These are phyloP conservation scores for Zonitis immaculata DNA, from an alignment of 2,888 invertebrate genomes.

Conservation along the genomic window DNA sequence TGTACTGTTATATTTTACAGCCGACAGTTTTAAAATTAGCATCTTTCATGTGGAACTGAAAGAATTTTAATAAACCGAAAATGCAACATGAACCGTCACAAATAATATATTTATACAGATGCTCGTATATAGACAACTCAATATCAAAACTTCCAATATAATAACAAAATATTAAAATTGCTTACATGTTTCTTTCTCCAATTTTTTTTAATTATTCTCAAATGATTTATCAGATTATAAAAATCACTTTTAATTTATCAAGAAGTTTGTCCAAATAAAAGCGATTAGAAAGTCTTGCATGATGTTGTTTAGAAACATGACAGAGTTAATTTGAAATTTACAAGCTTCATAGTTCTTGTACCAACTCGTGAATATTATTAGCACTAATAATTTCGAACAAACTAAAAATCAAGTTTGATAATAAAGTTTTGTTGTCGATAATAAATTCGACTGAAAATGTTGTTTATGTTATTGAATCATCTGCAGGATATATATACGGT, in stretches of 20 bases:
- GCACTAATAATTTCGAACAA: too few relatives aligned
- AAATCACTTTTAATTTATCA: too few relatives aligned
- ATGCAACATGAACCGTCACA: not conserved
- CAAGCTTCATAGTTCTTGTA: too few relatives aligned
- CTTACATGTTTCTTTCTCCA: not conserved
- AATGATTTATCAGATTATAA: not conserved
- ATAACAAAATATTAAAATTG: not conserved
- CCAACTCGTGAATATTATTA: too few relatives aligned
- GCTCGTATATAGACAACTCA: not conserved
- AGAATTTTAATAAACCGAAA: conserved; percentile 1
- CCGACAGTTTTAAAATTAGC: not conserved
- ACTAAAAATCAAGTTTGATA: not conserved
- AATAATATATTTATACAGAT: not conserved
- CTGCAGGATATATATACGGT: too few relatives aligned
- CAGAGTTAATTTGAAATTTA: too few relatives aligned
- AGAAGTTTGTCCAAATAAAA: too few relatives aligned
- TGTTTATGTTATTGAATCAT: not conserved
- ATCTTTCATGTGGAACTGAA: not conserved
- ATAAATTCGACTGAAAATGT: not conserved
- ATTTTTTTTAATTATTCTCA: not conserved
- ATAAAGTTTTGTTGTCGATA: not conserved
- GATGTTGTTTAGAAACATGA: too few relatives aligned
- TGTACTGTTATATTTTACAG: not conserved
- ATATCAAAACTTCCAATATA: not conserved
- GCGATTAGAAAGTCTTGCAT: too few relatives aligned